A percentile compares a stretch with the other conserved stretches of the same genome.
These are phyloP conservation scores for Notamacropus eugenii DNA, from an alignment of 2,797 vertebrate species.

Conservation along the genomic window DNA sequence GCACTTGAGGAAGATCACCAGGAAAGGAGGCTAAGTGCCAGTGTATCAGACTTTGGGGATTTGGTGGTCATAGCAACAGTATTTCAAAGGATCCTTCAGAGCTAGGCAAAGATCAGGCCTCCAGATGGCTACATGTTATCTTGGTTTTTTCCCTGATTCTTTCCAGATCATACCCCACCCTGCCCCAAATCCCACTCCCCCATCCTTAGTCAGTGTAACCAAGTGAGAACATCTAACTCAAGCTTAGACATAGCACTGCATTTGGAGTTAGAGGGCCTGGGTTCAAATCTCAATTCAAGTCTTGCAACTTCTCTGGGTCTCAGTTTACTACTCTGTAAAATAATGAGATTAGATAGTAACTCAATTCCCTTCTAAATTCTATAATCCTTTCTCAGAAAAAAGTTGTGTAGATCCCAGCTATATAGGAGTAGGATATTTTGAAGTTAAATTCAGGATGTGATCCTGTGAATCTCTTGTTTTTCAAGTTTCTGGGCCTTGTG, in stretches of 20 bases:
- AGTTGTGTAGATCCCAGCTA: not conserved
- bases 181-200: not conserved
- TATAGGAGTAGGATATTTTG: not conserved
- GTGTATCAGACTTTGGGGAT: conserved; percentile 41
- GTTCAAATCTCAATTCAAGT: not conserved
- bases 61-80: conserved; percentile 75
- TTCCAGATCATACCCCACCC: not conserved
- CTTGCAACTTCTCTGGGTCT: not conserved
- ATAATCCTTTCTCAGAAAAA: not conserved
- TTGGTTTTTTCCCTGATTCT: not conserved
- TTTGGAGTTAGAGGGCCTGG: not conserved
- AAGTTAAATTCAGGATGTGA: not conserved
- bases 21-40: conserved; percentile 57
- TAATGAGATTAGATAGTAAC: not conserved
- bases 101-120: not conserved
- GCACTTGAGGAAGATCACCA: conserved; percentile 71
- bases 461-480: not conserved
- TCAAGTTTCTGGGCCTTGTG: not conserved
- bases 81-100: conserved; percentile 42
- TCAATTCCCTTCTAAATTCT: not conserved
- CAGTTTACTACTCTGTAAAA: not conserved
- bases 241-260: not conserved
- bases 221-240: not conserved
- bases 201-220: not conserved
- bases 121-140: not conserved